phyloP scores from a whole-genome alignment of 1,140 invertebrate genomes.

The Protaetia brevitarsis region DNA sequence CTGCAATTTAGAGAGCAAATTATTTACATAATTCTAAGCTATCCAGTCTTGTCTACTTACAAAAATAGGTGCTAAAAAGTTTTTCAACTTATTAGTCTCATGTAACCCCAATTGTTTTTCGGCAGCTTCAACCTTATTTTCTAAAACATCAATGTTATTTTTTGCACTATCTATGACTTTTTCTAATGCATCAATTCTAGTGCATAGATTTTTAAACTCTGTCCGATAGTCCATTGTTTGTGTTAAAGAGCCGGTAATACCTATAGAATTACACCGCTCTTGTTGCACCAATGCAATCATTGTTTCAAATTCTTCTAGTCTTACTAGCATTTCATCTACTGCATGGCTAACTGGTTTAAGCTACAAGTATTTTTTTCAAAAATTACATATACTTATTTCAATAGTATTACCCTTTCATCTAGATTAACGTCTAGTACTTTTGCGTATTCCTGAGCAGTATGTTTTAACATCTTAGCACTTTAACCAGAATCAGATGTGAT shows the following conservation, averaged over 20 bases:
- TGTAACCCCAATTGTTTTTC: constrained; percentile 42
- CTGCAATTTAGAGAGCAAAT: not conserved
- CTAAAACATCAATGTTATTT: constrained; percentile 40
- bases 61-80: constrained; percentile 45
- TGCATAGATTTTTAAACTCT: constrained; percentile 39
- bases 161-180: constrained; percentile 42
- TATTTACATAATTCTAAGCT: not conserved
- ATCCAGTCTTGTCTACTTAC: constrained; percentile 34
- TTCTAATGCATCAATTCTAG: constrained; percentile 44
- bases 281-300: constrained; percentile 41
- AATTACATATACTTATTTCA: not conserved
- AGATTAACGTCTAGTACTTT: constrained; percentile 33
- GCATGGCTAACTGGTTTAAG: constrained; percentile 42
- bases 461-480: constrained; percentile 16
- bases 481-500: not conserved
- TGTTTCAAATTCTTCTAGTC: constrained; percentile 49
- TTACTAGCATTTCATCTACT: constrained; percentile 45
- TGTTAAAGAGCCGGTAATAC: constrained; percentile 41
- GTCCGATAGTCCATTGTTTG: constrained; percentile 35
- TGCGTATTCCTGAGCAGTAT: constrained; percentile 34
- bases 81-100: constrained; percentile 39
- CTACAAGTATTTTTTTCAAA: constrained; percentile 35
- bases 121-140: constrained; percentile 42
- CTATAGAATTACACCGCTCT: constrained; percentile 38
- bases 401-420: constrained; percentile 33